These are phyloP conservation scores for Triplophysa dalaica DNA, from an alignment of 2,113 vertebrate genomes.

Conservation along the genomic window DNA sequence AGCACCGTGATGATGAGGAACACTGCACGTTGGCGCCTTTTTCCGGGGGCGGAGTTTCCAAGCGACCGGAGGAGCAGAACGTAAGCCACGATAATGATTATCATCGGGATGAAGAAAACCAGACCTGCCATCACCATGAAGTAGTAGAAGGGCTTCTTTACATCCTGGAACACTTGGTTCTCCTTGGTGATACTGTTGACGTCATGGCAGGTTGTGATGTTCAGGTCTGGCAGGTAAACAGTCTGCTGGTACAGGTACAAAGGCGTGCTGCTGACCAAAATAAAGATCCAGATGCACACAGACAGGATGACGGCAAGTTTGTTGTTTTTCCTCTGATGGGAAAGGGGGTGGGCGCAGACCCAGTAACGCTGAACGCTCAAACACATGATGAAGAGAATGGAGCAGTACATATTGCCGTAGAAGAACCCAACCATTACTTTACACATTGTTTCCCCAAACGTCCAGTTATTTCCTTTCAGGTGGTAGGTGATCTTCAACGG, in stretches of 20 bases:
- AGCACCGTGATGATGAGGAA: conserved; percentile 81
- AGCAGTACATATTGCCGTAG: conserved; percentile 97
- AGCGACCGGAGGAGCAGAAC: conserved; percentile 80
- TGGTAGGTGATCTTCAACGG: conserved; percentile 92
- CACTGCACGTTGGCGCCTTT: conserved; percentile 79
- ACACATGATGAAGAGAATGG: conserved; percentile 89
- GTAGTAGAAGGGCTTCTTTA: conserved; percentile 73
- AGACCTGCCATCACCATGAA: conserved; percentile 85
- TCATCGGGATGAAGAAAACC: conserved; percentile 83
- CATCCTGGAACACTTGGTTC: conserved; percentile 43
- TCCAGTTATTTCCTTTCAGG: conserved; percentile 89
- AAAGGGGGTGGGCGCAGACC: conserved; percentile 85
- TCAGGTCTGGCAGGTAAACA: conserved; percentile 55
- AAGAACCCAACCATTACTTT: conserved; percentile 89
- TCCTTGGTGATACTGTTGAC: conserved; percentile 64
- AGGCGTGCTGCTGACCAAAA: conserved; percentile 80
- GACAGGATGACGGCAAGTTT: conserved; percentile 74
- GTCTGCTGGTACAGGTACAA: conserved; percentile 86
- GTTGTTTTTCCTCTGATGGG: conserved; percentile 70
- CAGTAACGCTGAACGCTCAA: conserved; percentile 92
- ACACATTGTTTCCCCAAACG: conserved; percentile 82
- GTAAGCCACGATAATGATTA: conserved; percentile 82
- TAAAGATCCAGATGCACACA: conserved; percentile 78
- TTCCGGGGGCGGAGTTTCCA: conserved; percentile 67
- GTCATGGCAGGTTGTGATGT: conserved; percentile 93